phyloP scores from a whole-genome alignment of 2,113 vertebrate genomes.

The Jaculus jaculus region DNA sequence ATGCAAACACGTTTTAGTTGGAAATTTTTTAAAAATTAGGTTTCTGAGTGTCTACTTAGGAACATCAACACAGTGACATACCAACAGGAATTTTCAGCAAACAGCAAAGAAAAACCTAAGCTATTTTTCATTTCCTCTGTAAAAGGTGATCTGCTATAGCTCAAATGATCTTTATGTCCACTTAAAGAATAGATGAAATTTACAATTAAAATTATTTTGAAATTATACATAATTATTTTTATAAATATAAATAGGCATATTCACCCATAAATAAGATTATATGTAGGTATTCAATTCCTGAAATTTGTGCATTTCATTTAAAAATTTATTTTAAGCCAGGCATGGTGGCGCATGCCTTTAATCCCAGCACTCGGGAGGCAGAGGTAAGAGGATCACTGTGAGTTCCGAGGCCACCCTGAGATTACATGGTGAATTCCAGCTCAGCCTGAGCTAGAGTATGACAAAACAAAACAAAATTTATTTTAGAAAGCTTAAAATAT shows the following conservation, averaged over 20 bases:
- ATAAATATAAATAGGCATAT: background rate
- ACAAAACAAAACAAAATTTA: too few species aligned
- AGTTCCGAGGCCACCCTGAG: too few species aligned
- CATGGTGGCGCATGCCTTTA: too few species aligned
- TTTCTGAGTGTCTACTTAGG: constrained; percentile 24
- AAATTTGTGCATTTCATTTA: constrained; percentile 23
- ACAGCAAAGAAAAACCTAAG: background rate
- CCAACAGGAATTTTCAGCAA: background rate
- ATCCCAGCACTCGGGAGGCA: too few species aligned
- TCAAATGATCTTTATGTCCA: background rate
- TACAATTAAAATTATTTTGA: background rate
- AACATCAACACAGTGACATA: background rate
- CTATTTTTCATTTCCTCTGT: background rate
- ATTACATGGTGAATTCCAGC: too few species aligned
- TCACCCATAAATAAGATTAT: background rate
- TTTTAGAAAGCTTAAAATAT: background rate
- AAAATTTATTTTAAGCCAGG: constrained; percentile 32
- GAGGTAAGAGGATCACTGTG: too few species aligned
- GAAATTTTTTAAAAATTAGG: constrained; percentile 29
- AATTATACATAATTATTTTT: constrained; percentile 30
- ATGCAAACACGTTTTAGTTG: background rate
- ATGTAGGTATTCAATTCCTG: background rate
- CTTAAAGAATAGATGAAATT: background rate
- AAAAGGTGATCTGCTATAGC: constrained; percentile 22
- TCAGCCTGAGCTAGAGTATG: too few species aligned